Evolutionary conservation across 2,797 vertebrate genomes (phyloP).

Genomic region (Malurus splendens): DNA sequence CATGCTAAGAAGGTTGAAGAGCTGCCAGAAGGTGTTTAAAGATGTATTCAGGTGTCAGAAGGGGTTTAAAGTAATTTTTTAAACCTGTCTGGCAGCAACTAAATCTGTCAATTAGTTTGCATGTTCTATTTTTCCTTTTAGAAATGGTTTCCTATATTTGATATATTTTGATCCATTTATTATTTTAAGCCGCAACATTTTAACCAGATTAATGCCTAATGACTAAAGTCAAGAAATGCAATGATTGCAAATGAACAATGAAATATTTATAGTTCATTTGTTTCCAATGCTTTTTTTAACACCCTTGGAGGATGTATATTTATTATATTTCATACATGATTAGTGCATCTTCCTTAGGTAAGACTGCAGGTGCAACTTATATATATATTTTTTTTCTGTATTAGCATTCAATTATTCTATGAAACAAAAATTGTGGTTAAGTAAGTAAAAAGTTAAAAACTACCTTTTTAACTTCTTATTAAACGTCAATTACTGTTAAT

Average conservation of each 20-base stretch:
- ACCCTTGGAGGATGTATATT: background rate
- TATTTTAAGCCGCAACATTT: background rate
- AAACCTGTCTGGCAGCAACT: background rate
- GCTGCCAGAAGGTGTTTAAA: background rate
- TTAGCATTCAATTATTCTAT: background rate
- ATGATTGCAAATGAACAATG: background rate
- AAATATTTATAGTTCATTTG: background rate
- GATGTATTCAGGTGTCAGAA: background rate
- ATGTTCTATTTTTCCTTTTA: background rate
- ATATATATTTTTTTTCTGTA: background rate
- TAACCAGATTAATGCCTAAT: background rate
- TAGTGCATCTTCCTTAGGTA: background rate
- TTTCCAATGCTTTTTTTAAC: background rate
- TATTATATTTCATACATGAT: accelerated
- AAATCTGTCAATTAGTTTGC: background rate
- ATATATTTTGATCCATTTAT: background rate
- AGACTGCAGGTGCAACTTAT: background rate
- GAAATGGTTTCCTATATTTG: background rate
- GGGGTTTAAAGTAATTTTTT: background rate
- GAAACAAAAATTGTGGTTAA: background rate
- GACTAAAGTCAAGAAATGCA: background rate
- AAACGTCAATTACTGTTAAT: background rate
- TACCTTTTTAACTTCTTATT: background rate
- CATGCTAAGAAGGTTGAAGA: background rate
- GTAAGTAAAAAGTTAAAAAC: background rate